A percentile compares a stretch with the other conserved stretches of the same genome.
phyloP scores from a whole-genome alignment of 2,888 invertebrate species.

The Drosophila atroscutellata region DNA sequence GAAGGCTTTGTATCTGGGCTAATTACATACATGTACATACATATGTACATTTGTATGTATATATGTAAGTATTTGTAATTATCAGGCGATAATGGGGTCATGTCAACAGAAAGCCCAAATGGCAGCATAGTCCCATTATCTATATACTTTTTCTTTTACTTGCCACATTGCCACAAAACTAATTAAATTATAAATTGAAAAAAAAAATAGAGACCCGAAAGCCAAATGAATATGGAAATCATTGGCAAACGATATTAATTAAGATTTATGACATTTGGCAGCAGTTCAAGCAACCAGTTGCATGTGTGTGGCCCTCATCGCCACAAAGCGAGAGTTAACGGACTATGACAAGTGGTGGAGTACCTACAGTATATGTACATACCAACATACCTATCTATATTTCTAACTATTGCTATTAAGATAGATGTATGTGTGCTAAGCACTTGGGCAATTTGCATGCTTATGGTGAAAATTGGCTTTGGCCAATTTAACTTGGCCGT shows the following conservation, averaged over 20 bases:
- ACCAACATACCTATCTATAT: conserved; percentile 4
- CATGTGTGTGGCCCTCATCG: conserved; percentile 45
- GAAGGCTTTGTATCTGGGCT: conserved; percentile 66
- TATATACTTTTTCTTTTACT: conserved; percentile 49
- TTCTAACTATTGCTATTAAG: background rate
- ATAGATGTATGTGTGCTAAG: conserved; percentile 17
- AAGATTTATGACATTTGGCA: conserved; percentile 73
- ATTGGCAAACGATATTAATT: conserved; percentile 70
- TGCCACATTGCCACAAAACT: conserved; percentile 40
- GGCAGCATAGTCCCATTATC: conserved; percentile 53
- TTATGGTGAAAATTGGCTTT: conserved; percentile 56
- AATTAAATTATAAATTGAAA: conserved; percentile 66
- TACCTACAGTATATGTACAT: conserved; percentile 8
- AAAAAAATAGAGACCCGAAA: conserved; percentile 31
- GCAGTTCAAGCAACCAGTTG: conserved; percentile 45
- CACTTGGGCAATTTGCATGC: conserved; percentile 60
- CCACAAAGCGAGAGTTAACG: conserved; percentile 22
- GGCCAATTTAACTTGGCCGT: conserved; percentile 59
- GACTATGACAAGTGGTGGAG: conserved; percentile 15
- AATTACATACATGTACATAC: conserved; percentile 46
- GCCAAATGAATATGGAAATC: conserved; percentile 60
- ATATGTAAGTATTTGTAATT: conserved; percentile 63
- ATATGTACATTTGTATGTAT: conserved; percentile 33
- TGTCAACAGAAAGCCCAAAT: conserved; percentile 65
- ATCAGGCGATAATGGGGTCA: conserved; percentile 76